Conservation (phyloP, 2,113 vertebrate species). For the Dicrurus megarhynchus region DNA sequence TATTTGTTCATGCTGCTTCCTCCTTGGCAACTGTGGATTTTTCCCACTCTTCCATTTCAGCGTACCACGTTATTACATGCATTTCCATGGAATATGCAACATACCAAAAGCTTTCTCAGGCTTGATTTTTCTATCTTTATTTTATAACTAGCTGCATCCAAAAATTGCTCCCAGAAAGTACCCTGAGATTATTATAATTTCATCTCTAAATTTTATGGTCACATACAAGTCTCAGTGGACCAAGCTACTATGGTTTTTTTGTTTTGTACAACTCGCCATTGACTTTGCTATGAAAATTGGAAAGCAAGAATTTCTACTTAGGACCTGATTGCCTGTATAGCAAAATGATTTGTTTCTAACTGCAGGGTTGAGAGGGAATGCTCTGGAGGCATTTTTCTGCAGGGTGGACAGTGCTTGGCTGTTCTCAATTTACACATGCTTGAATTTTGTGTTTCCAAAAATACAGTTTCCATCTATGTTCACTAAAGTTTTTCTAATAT, state of each 20-base stretch:
- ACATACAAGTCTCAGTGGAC: neutral
- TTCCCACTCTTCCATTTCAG: neutral
- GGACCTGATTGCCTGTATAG: neutral
- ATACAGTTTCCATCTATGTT: neutral
- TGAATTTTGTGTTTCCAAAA: conserved; percentile 42
- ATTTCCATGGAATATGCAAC: neutral
- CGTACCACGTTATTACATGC: neutral
- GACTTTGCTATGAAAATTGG: neutral
- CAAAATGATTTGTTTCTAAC: neutral
- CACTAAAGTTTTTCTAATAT: neutral
- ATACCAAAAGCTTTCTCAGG: neutral
- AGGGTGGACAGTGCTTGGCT: neutral
- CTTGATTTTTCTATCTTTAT: neutral
- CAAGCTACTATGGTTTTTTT: neutral
- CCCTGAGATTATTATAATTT: neutral
- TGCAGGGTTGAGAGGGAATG: neutral
- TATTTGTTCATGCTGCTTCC: neutral
- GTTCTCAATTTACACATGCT: conserved; percentile 4
- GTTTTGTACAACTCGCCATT: neutral
- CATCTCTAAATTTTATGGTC: neutral
- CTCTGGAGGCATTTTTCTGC: neutral
- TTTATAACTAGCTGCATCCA: neutral
- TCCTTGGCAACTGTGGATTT: neutral
- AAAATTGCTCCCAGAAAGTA: neutral
- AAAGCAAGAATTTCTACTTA: neutral